Evolutionary conservation across 2,113 vertebrate genomes (phyloP), one percentile per base, ranked within the genome.

Genomic region (Hippocampus mohnikei): DNA sequence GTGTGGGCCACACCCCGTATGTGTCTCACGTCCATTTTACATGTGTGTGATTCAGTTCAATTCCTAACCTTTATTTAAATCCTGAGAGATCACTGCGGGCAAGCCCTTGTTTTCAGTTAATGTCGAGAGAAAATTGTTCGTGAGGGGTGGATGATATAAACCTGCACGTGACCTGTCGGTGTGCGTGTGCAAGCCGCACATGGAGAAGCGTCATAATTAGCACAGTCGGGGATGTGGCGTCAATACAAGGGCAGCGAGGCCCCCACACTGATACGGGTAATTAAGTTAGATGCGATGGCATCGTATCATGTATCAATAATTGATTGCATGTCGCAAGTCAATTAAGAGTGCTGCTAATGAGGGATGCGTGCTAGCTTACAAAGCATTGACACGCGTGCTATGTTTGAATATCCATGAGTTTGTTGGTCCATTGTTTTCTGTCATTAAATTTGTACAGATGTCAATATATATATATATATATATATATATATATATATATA

Each of bases 151-250:
- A 37, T 37, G 33, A 37, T 60, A 9, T 23, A 25, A 44, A 65
- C 23, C 25, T 16, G 23, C 63, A 65, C 23, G 42, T 46, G 63
- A 25, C 63, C 63, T 8, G 42, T 46, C 41, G 11, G 41, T 27
- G 23, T 27, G n/a, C 27, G 42, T 9, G 63, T 2, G 23, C 23
- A 42, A 48, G 42, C 69, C 73, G 37, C 65, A 63, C 69, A 76
- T 78, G 78, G 72, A 65, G 69, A 73, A 25, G 59, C 75, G 74
- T 85, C 77, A 89, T 87, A 83, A 89, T 87, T 78, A 75, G 83
- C 80, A 58, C 72, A 83, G 74, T 74, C 74, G 77, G 82, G 76
- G 81, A 81, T 83, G 69, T 53, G 72, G 72, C 67, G 60, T 87
- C 70, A 62, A 83, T 73, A 71, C 78, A 70, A 70, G 66, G 62